Base-by-base conservation (phyloP, 2,797 vertebrate species). In the Silurus lanzhouensis region DNA sequence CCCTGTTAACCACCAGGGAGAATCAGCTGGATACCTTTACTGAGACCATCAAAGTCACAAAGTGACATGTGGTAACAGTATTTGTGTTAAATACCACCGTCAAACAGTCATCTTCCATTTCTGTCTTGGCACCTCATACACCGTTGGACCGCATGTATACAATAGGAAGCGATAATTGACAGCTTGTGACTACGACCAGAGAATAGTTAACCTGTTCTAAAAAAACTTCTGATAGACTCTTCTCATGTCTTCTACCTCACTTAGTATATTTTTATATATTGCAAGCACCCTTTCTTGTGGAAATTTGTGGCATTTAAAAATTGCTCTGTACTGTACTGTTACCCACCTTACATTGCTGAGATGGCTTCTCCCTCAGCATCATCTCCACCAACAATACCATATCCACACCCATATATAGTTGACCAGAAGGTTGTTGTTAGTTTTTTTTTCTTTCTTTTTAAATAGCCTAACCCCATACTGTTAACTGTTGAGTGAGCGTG, bases 171-270 rank as follows among this genome's bases (percentile, higher is more conserved):
- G 22, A 79, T 79, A 38, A 25, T 6, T 66, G 61, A 44, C 78
- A 48, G 38, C 38, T 38, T 60, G 57, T 38, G 60, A 20, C 22
- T 48, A 64, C 9, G 20, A 46, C 63, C 8, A 4, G 58, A 61
- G 58, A 3, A 61, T 38, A 78, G 19, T 78, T 78, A 79, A 63
- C 58, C 77, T 63, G 77, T 63, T 5, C 13, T 64, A 6, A 38
- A 6, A 80, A 27, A 55, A 13, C 44, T 52, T n/a, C 22, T 20
- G 25, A 67, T 55, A 55, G 46, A n/a, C 1, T 67, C 63, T 19
- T 81, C n/a, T 81, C 46, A 67, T 81, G 46, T 81, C 79, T 67
- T 66, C 78, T 81, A 81, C 79, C 79, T 81, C 79, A 67, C 46
- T 31, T 67, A 66, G 46, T 25, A 80, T 79, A 79, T 48, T 19